Conservation (phyloP, 2,888 invertebrate species). For the Drosophila antonietae region DNA sequence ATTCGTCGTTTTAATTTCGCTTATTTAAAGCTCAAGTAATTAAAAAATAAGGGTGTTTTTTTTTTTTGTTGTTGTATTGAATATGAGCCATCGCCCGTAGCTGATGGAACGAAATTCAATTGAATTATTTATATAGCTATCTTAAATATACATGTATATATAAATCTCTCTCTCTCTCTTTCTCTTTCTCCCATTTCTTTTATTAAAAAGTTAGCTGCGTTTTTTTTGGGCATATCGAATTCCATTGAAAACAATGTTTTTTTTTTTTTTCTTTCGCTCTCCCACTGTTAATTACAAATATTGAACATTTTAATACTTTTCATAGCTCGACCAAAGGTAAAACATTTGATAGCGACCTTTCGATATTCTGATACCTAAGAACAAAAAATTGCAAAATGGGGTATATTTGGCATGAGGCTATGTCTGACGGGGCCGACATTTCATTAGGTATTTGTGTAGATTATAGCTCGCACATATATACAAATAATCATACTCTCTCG, state of each 20-base stretch:
- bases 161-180: background rate
- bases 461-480: too few relatives aligned
- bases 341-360: constrained; percentile 1
- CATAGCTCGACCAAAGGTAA: constrained; percentile 2
- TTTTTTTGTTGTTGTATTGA: too few relatives aligned
- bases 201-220: background rate
- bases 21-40: background rate
- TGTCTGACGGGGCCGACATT: too few relatives aligned
- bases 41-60: background rate
- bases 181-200: background rate
- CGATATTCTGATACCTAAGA: background rate
- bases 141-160: background rate
- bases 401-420: background rate
- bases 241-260: background rate
- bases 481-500: too few relatives aligned
- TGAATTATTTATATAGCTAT: background rate
- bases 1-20: background rate
- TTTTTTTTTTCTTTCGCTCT: too few relatives aligned
- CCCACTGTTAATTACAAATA: constrained; percentile 7
- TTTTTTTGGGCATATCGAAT: background rate
- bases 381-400: rapidly evolving
- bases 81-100: background rate
- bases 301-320: constrained; percentile 9
- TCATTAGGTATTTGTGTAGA: too few relatives aligned
- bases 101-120: background rate